Conservation (phyloP, 2,113 vertebrate genomes). For the Cryptoleucopteryx plumbea region DNA sequence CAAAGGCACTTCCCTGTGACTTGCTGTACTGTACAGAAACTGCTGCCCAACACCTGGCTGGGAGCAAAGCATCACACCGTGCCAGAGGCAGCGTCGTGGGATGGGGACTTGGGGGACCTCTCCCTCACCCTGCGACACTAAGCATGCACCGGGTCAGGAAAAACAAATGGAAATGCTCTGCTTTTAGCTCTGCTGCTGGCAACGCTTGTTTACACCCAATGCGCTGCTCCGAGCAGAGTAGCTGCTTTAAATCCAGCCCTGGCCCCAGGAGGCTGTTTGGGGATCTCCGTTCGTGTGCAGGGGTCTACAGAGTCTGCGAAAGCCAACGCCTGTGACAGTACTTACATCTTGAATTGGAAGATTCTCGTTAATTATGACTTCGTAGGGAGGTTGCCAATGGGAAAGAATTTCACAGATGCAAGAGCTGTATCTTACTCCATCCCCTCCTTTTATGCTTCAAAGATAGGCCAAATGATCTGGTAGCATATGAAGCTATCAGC, state of each 20-base stretch:
- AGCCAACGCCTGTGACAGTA: not conserved
- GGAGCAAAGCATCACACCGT: not conserved
- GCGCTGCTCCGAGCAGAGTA: not conserved
- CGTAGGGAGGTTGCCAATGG: not conserved
- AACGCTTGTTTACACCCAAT: fast-evolving
- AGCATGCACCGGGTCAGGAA: not conserved
- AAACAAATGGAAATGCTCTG: not conserved
- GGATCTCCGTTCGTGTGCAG: not conserved
- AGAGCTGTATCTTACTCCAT: not conserved
- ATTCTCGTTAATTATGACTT: not conserved
- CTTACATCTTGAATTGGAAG: not conserved
- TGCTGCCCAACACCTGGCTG: not conserved
- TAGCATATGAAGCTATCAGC: not conserved
- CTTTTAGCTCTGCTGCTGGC: not conserved
- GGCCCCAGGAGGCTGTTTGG: not conserved
- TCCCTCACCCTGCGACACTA: not conserved
- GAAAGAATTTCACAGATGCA: not conserved
- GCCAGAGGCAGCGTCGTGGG: fast-evolving
- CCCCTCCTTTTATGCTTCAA: not conserved
- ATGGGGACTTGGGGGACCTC: not conserved
- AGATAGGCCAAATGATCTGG: not conserved
- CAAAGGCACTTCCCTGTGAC: not conserved
- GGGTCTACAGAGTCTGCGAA: not conserved
- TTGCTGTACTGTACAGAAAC: not conserved
- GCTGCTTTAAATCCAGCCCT: not conserved